phyloP scores from a whole-genome alignment of 1,140 invertebrate genomes.

The Drosophila busckii region DNA sequence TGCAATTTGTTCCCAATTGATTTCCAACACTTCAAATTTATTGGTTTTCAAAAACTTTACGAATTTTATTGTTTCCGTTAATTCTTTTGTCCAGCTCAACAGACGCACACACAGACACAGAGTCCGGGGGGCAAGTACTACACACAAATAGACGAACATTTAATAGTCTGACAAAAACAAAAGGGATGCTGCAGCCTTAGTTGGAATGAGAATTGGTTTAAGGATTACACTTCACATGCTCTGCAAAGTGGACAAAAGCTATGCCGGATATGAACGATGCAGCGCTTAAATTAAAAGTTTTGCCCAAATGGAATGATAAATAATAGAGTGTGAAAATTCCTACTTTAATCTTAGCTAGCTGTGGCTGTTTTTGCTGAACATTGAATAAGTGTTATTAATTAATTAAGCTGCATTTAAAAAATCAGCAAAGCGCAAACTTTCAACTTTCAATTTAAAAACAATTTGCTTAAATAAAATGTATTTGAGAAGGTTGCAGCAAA shows the following conservation, averaged over 20 bases:
- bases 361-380: no score
- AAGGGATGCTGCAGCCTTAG: neutral
- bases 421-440: no score
- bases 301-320: no score
- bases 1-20: constrained; percentile 75
- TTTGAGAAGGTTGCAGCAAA: no score
- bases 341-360: no score
- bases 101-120: constrained; percentile 8
- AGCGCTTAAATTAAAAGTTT: constrained; percentile 1
- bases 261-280: constrained; percentile 47
- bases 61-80: constrained; percentile 74
- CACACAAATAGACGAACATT: constrained; percentile 18
- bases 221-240: no score
- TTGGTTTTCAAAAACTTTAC: constrained; percentile 71
- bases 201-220: neutral
- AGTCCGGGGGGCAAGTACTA: constrained; percentile 2
- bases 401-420: no score
- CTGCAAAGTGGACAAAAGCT: constrained; percentile 21
- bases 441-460: no score
- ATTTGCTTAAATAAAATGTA: no score
- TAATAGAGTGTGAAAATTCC: no score
- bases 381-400: no score
- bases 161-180: constrained; percentile 18
- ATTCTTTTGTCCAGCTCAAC: constrained; percentile 64
- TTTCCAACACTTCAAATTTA: constrained; percentile 74